These are phyloP conservation scores for Plecturocebus donacophilus DNA, from an alignment of 2,113 vertebrate genomes.

Conservation along the genomic window DNA sequence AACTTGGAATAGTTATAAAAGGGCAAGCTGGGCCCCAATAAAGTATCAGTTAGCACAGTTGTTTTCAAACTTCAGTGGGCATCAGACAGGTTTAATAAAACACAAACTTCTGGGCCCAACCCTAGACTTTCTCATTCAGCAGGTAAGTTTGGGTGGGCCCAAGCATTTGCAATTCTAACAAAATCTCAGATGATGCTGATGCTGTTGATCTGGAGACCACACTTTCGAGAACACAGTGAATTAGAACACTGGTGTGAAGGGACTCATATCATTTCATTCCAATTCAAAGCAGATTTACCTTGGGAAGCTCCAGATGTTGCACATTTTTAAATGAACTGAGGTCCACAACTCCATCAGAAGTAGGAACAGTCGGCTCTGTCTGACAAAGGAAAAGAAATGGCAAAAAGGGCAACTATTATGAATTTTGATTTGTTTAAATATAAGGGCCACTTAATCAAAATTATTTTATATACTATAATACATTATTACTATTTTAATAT, in stretches of 20 bases:
- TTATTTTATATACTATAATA: neutral
- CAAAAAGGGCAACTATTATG: neutral
- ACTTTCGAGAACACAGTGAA: neutral
- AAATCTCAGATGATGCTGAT: neutral
- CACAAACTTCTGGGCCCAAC: neutral
- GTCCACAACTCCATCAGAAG: constrained; percentile 65
- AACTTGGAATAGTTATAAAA: neutral
- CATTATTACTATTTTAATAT: neutral
- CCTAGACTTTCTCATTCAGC: neutral
- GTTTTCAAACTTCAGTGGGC: neutral
- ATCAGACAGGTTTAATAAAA: neutral
- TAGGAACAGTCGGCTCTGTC: constrained; percentile 71
- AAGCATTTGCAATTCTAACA: neutral
- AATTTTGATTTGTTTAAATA: constrained; percentile 25
- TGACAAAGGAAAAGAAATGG: constrained; percentile 63
- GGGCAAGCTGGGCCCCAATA: neutral
- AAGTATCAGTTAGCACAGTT: neutral
- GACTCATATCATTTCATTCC: neutral
- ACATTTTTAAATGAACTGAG: constrained; percentile 83
- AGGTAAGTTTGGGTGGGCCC: neutral
- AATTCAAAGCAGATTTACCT: constrained; percentile 84
- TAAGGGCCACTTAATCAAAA: neutral
- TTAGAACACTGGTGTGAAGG: neutral
- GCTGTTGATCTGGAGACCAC: neutral
- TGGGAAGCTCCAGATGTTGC: constrained; percentile 87